These are phyloP conservation scores for Pitangus sulphuratus DNA, from an alignment of 2,797 vertebrate genomes.

Conservation along the genomic window DNA sequence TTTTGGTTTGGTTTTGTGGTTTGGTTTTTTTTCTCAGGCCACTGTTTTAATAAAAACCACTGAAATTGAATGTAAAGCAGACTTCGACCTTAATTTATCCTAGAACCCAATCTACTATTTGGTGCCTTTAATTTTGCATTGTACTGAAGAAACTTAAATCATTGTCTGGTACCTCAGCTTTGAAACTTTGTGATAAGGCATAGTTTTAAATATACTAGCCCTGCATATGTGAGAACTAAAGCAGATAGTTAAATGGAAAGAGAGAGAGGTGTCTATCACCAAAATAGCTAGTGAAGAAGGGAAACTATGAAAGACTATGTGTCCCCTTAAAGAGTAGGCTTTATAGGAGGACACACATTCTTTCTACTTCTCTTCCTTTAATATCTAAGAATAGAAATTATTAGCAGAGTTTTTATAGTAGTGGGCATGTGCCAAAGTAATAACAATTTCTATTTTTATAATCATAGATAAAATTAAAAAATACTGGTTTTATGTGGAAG, in stretches of 20 bases:
- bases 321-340: background rate
- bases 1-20: too few relatives aligned
- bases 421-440: background rate
- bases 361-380: background rate
- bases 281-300: background rate
- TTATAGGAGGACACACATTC: fast-evolving
- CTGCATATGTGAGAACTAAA: background rate
- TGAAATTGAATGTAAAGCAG: background rate
- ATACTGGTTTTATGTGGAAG: background rate
- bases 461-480: background rate
- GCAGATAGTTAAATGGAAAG: background rate
- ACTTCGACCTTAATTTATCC: background rate
- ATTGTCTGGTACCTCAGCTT: background rate
- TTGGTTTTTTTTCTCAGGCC: background rate
- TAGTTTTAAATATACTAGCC: background rate
- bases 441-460: background rate
- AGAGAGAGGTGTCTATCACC: background rate
- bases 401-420: background rate
- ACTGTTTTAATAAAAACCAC: background rate
- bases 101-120: background rate
- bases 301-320: background rate
- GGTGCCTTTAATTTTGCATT: background rate
- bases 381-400: background rate
- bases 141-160: background rate
- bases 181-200: background rate